Evolutionary conservation across 92 coral and sea anemone species (phyloP).

Genomic region (Zoanthus sociatus): DNA sequence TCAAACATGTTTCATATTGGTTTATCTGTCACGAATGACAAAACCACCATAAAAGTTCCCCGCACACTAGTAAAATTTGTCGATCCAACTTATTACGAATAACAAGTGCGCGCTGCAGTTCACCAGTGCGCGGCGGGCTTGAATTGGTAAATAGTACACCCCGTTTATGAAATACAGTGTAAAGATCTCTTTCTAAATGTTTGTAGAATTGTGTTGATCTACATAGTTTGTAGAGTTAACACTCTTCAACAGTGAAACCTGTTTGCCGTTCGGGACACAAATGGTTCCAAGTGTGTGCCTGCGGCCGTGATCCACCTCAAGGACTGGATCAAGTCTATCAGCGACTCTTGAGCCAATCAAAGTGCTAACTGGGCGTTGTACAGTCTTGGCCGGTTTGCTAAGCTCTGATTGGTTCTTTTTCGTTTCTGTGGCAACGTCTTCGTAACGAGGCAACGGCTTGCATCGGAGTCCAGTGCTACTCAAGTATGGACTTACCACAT

Average conservation of each 20-base stretch:
- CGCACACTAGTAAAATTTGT: no score
- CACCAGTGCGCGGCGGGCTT: no score
- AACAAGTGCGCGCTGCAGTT: no score
- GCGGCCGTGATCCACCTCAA: conserved; percentile 63
- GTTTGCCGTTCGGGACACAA: neutral
- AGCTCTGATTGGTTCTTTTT: conserved; percentile 16
- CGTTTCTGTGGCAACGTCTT: neutral
- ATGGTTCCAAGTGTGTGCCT: conserved; percentile 21
- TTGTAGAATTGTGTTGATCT: neutral
- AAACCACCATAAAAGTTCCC: no score
- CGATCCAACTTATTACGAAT: no score
- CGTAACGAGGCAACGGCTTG: conserved; percentile 49
- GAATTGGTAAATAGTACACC: no score
- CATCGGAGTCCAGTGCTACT: conserved; percentile 81
- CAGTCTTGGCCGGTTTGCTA: conserved; percentile 4
- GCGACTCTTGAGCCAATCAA: conserved; percentile 41
- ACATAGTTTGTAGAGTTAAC: neutral
- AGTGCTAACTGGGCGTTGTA: conserved; percentile 67
- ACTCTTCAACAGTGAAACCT: neutral
- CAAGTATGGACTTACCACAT: conserved; percentile 84
- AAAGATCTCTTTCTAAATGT: neutral
- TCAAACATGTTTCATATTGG: no score
- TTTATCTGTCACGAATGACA: no score
- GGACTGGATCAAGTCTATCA: conserved; percentile 77
- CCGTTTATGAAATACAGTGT: no score